These are phyloP conservation scores for Hemitrygon akajei DNA, from an alignment of 2,797 vertebrate species.

Conservation along the genomic window DNA sequence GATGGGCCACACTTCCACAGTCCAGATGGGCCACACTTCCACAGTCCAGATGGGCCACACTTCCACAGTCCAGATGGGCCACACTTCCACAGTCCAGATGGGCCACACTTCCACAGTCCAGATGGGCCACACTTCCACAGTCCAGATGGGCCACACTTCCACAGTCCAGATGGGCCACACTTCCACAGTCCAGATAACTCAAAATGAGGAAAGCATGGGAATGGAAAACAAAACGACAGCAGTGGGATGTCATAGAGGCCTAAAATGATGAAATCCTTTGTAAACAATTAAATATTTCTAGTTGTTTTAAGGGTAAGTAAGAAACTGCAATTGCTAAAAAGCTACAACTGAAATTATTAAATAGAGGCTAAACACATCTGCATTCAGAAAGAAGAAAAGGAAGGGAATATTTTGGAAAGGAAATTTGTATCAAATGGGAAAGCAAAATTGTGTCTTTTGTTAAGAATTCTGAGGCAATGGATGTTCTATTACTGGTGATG, in stretches of 20 bases:
- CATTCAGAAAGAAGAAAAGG: background rate
- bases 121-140: background rate
- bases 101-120: background rate
- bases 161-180: background rate
- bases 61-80: background rate
- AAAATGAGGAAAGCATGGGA: background rate
- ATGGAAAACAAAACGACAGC: background rate
- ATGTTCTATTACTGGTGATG: background rate
- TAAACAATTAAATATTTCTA: background rate
- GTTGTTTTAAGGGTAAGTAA: background rate
- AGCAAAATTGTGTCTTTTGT: background rate
- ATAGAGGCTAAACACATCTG: background rate
- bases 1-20: background rate
- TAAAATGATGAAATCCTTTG: background rate
- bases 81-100: background rate
- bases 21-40: too few species aligned
- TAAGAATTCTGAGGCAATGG: background rate
- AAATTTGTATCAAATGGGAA: background rate
- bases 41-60: background rate
- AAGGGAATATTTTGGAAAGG: background rate
- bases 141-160: too few species aligned
- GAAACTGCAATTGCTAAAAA: background rate
- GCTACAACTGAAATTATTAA: background rate
- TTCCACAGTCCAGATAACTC: background rate
- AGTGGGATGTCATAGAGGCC: background rate